These are phyloP conservation scores for Epinotia ramella DNA, from an alignment of 2,888 invertebrate genomes.

Conservation along the genomic window DNA sequence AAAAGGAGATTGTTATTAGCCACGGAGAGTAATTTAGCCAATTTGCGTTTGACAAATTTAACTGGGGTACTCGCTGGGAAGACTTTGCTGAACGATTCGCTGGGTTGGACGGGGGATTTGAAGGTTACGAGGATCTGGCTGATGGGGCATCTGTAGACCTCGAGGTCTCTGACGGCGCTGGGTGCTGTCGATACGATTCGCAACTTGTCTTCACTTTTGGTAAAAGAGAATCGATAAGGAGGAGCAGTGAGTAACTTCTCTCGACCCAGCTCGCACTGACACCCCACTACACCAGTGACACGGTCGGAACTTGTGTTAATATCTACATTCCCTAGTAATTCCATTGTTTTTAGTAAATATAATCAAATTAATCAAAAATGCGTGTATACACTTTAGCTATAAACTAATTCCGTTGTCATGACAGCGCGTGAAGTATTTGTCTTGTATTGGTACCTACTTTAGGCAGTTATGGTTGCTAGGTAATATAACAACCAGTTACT, in stretches of 20 bases:
- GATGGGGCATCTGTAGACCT: slow-evolving; percentile 72
- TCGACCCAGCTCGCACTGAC: slow-evolving; percentile 79
- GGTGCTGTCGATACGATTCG: slow-evolving; percentile 72
- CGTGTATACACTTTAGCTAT: slow-evolving; percentile 29
- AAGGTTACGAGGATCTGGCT: slow-evolving; percentile 76
- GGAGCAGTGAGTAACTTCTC: slow-evolving; percentile 79
- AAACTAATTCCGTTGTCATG: slow-evolving; percentile 36
- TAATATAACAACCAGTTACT: slow-evolving; percentile 1
- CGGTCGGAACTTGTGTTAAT: slow-evolving; percentile 64
- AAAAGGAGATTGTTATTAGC: slow-evolving; percentile 72
- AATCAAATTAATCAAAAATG: slow-evolving; percentile 41
- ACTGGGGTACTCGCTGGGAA: slow-evolving; percentile 77
- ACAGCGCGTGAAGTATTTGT: slow-evolving; percentile 23
- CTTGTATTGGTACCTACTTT: slow-evolving; percentile 11
- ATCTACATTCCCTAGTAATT: slow-evolving; percentile 58
- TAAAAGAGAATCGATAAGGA: slow-evolving; percentile 56
- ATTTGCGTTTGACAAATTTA: slow-evolving; percentile 76
- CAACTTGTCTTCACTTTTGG: slow-evolving; percentile 60
- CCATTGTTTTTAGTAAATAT: slow-evolving; percentile 52
- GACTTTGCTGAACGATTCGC: slow-evolving; percentile 75
- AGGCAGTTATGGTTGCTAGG: slow-evolving; percentile 30
- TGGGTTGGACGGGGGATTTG: slow-evolving; percentile 72
- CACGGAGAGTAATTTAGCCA: slow-evolving; percentile 73
- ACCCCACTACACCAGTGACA: slow-evolving; percentile 63
- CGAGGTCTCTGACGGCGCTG: slow-evolving; percentile 63